Percentiles rank a stretch among this genome's conserved stretches.
Conservation (phyloP, 2,888 invertebrate genomes). For the Chalcosyrphus nemorum region DNA sequence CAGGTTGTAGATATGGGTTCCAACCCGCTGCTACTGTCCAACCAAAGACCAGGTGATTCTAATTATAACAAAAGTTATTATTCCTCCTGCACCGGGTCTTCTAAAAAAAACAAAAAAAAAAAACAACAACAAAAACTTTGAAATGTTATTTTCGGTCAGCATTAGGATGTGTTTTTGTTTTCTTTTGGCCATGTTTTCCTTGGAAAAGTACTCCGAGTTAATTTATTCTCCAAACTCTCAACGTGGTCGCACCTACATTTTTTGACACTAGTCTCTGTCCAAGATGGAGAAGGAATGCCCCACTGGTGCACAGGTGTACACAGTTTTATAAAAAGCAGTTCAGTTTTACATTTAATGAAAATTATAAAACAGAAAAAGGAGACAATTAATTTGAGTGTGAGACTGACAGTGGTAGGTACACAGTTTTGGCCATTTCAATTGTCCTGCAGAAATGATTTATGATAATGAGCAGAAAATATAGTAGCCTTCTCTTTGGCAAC, state of each 20-base stretch:
- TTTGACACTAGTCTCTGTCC: conserved; percentile 20
- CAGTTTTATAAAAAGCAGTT: neutral
- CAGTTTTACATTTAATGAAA: conserved; percentile 32
- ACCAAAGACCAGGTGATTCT: conserved; percentile 59
- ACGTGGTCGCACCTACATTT: conserved; percentile 29
- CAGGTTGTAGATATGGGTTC: conserved; percentile 15
- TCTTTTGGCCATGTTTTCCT: conserved; percentile 6
- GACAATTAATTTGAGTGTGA: conserved; percentile 14
- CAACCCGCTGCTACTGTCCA: conserved; percentile 29
- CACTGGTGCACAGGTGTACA: conserved; percentile 28
- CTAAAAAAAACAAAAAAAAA: conserved; percentile 23
- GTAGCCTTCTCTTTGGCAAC: neutral
- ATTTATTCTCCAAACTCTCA: conserved; percentile 40
- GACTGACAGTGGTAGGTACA: conserved; percentile 1
- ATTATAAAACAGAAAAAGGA: neutral
- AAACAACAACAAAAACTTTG: conserved; percentile 5
- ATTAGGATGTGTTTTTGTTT: conserved; percentile 6
- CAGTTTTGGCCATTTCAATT: conserved; percentile 37
- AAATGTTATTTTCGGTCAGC: conserved; percentile 38
- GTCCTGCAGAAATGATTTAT: conserved; percentile 9
- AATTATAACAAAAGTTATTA: conserved; percentile 58
- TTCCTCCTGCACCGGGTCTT: conserved; percentile 8
- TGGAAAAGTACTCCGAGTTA: conserved; percentile 22
- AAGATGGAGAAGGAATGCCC: neutral
- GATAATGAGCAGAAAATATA: neutral